Base-by-base conservation (phyloP, 2,113 vertebrate genomes). In the Synodontis membranacea region DNA sequence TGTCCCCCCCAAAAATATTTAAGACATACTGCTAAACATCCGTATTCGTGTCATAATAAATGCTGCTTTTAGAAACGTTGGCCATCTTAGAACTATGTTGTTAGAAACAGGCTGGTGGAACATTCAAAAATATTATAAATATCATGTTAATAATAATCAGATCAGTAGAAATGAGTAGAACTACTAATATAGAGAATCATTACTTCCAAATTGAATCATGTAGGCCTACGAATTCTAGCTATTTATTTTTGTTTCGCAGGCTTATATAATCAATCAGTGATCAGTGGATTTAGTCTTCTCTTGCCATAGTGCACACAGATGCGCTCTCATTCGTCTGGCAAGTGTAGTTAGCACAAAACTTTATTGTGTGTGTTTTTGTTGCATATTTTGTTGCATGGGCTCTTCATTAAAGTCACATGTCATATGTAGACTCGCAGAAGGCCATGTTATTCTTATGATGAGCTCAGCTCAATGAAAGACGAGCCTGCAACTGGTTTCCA, bases 401-500 rank as follows among this genome's bases (percentile, higher is more conserved):
- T 48, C 54, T 78, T 84, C 68, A 82, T 70, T 62, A 70, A 89
- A 87, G 87, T 60, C 66, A 80, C n/a, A n/a, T n/a, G 68, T 89
- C 56, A 68, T 52, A 78, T 82, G 42, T 74, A 89, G 83, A 56
- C 88, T 76, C 81, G 54, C 64, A 64, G 54, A 74, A 74, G 84
- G 66, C 76, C 60, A 48, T 83, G 75, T 86, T 86, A 85, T 88
- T 86, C 78, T 84, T 88, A 87, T 82, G 84, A 90, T 86, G 84
- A 88, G 84, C 88, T 86, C 68, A 88, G 88, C 82, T 88, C 58
- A 14, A 85, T 84, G 86, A 90, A 82, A 86, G 75, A 82, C 86
- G 75, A 86, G 84, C 81, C 86, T 86, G 84, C 84, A 84, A 88
- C 70, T 84, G 88, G 88, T 90, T 90, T 90, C 89, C 89, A 90